Conservation (phyloP, 2,797 vertebrate genomes). For the Siniperca undulata region DNA sequence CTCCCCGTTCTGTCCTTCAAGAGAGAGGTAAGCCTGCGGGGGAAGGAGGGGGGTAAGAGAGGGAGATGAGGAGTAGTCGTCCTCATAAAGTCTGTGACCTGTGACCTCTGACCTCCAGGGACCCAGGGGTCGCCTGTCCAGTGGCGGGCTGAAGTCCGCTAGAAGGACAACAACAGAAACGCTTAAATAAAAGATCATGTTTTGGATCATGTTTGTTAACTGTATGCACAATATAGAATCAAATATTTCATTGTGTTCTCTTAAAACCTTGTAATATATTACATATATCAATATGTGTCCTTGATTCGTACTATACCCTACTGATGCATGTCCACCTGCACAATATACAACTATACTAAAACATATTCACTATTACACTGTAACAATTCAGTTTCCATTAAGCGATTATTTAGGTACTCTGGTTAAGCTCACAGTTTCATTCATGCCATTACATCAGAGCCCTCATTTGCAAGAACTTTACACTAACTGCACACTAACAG, state of each 20-base stretch:
- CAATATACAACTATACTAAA: background rate
- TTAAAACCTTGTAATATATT: background rate
- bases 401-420: background rate
- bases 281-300: background rate
- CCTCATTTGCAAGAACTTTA: no score
- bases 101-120: slow-evolving; percentile 74
- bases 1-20: slow-evolving; percentile 80
- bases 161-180: slow-evolving; percentile 27
- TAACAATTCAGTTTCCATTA: background rate
- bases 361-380: background rate
- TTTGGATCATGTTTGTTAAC: background rate
- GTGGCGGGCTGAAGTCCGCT: slow-evolving; percentile 64
- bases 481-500: no score
- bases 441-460: background rate
- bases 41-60: slow-evolving; percentile 75
- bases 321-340: background rate
- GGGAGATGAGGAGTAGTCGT: slow-evolving; percentile 67
- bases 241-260: background rate
- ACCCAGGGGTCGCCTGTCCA: slow-evolving; percentile 55
- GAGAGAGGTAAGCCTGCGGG: slow-evolving; percentile 74
- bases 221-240: no score
- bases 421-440: no score
- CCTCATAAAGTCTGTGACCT: slow-evolving; percentile 67
- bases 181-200: slow-evolving; percentile 8
- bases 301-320: background rate